phyloP scores from a whole-genome alignment of 2,113 vertebrate species.

The Tyto alba region DNA sequence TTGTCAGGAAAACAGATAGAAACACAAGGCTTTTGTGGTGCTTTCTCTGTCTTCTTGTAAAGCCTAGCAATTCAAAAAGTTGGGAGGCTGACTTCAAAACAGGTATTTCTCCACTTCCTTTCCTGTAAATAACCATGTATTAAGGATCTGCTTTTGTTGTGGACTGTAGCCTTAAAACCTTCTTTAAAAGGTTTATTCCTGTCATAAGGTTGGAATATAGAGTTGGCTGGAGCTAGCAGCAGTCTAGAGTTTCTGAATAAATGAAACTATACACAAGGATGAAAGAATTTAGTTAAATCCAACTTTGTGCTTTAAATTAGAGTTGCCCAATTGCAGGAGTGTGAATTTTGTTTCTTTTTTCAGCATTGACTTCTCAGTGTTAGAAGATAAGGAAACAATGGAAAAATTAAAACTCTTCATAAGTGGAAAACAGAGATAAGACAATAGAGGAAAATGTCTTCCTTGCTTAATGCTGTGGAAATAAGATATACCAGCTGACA shows the following conservation, averaged over 20 bases:
- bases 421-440: background rate
- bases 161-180: background rate
- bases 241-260: background rate
- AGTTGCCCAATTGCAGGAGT: background rate
- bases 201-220: background rate
- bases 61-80: background rate
- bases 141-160: background rate
- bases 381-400: background rate
- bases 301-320: background rate
- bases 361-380: background rate
- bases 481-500: background rate
- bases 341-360: background rate
- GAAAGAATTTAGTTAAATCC: background rate
- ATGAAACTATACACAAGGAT: background rate
- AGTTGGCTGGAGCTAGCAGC: background rate
- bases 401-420: background rate
- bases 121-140: background rate
- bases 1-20: background rate
- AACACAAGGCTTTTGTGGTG: background rate
- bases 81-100: background rate
- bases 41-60: background rate
- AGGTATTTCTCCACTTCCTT: background rate
- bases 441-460: background rate
- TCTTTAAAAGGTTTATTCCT: background rate
- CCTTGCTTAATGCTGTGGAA: background rate